phyloP scores from a whole-genome alignment of 2,113 vertebrate species.

The Semnornis frantzii region DNA sequence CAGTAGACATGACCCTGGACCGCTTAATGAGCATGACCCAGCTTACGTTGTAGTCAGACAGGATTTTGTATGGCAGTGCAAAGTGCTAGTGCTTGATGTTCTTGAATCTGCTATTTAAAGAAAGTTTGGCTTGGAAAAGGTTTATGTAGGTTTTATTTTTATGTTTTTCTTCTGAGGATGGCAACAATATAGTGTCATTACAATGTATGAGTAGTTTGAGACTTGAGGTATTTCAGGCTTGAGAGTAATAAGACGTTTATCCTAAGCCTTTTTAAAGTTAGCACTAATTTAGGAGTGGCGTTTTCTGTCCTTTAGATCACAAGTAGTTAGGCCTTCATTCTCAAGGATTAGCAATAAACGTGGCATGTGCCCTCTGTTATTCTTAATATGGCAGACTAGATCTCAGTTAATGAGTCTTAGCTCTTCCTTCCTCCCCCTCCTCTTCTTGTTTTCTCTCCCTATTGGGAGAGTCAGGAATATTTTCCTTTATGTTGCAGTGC shows the following conservation, averaged over 20 bases:
- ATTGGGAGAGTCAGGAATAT: background rate
- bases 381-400: background rate
- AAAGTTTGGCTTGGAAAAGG: background rate
- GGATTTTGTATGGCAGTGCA: background rate
- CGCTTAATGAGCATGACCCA: background rate
- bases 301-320: background rate
- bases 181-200: background rate
- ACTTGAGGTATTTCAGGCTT: background rate
- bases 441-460: background rate
- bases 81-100: background rate
- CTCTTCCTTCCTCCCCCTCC: fast-evolving
- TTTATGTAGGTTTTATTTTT: background rate
- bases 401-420: background rate
- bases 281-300: background rate
- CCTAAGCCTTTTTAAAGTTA: background rate
- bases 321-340: background rate
- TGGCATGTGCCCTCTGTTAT: background rate
- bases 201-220: background rate
- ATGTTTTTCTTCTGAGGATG: background rate
- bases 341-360: background rate
- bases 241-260: fast-evolving
- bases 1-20: background rate
- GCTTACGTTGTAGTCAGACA: background rate
- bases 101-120: background rate
- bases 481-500: background rate